A percentile compares a stretch with the other conserved stretches of the same genome.
phyloP scores from a whole-genome alignment of 2,888 invertebrate species.

The Mythimna albipuncta region DNA sequence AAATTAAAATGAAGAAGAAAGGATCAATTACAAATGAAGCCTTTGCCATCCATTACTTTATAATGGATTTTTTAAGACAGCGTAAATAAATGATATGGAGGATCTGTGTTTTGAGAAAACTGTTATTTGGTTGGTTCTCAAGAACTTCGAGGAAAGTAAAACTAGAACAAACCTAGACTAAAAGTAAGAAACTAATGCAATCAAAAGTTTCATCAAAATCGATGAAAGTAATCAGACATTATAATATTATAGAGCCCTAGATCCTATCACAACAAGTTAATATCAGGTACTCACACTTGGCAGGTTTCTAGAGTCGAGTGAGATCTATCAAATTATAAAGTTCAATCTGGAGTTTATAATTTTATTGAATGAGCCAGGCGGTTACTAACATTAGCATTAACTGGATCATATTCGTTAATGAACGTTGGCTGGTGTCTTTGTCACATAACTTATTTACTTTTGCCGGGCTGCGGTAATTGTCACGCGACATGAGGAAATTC shows the following conservation, averaged over 20 bases:
- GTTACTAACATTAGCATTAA: slow-evolving; percentile 27
- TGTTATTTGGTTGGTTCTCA: background rate
- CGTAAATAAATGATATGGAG: slow-evolving; percentile 19
- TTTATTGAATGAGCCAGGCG: slow-evolving; percentile 27
- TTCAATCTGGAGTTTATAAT: slow-evolving; percentile 14
- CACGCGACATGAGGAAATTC: slow-evolving; percentile 60
- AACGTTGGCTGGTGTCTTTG: slow-evolving; percentile 44
- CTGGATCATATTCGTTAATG: slow-evolving; percentile 39
- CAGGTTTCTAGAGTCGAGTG: background rate
- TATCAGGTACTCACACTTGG: background rate
- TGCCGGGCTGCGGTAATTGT: slow-evolving; percentile 53
- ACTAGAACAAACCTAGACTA: background rate
- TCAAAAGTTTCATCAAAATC: background rate
- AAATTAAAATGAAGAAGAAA: slow-evolving; percentile 26
- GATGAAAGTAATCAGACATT: background rate
- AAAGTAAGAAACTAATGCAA: background rate
- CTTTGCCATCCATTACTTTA: slow-evolving; percentile 21
- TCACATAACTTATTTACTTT: slow-evolving; percentile 41
- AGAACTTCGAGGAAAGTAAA: background rate
- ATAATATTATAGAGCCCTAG: slow-evolving; percentile 1
- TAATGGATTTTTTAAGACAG: slow-evolving; percentile 17
- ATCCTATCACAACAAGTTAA: slow-evolving; percentile 7
- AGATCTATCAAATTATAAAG: background rate
- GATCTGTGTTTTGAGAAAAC: background rate
- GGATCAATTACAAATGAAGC: slow-evolving; percentile 38